Conservation (phyloP, 37 sponge, comb jelly and placozoan genomes). For the Amphimedon queenslandica region DNA sequence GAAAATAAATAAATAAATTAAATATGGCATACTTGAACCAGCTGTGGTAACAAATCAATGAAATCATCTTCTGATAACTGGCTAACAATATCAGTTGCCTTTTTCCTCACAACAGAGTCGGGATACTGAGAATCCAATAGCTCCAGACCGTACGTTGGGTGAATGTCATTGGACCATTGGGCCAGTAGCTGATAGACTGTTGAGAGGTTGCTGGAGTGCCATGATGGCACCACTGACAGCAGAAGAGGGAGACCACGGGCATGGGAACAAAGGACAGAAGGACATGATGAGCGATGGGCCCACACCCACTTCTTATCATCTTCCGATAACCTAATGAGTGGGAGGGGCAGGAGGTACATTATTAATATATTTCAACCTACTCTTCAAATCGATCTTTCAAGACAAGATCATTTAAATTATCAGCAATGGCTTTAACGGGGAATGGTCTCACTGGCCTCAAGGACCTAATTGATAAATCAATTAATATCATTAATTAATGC, state of each 20-base stretch:
- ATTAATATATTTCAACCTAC: neutral
- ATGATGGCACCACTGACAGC: slow-evolving; percentile 35
- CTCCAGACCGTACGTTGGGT: slow-evolving; percentile 52
- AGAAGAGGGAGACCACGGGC: slow-evolving; percentile 59
- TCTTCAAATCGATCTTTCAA: neutral
- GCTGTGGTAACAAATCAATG: slow-evolving; percentile 61
- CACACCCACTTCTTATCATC: slow-evolving; percentile 49
- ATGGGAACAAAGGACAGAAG: slow-evolving; percentile 15
- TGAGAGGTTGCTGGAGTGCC: slow-evolving; percentile 1
- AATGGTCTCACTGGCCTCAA: neutral
- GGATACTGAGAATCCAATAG: slow-evolving; percentile 64
- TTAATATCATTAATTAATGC: neutral
- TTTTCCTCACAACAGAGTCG: slow-evolving; percentile 36
- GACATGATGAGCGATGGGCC: slow-evolving; percentile 29
- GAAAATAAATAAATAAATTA: neutral
- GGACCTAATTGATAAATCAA: neutral
- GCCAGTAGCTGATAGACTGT: slow-evolving; percentile 17
- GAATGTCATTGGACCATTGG: slow-evolving; percentile 28
- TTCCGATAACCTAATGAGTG: slow-evolving; percentile 16
- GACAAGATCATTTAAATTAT: neutral
- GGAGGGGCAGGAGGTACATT: neutral
- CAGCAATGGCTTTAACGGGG: neutral
- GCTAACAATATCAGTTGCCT: slow-evolving; percentile 43
- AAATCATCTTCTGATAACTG: slow-evolving; percentile 50
- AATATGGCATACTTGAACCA: slow-evolving; percentile 41